Evolutionary conservation across 2,113 vertebrate species (phyloP), one percentile per base, ranked within the genome.

Genomic region (Dasyprocta punctata): DNA sequence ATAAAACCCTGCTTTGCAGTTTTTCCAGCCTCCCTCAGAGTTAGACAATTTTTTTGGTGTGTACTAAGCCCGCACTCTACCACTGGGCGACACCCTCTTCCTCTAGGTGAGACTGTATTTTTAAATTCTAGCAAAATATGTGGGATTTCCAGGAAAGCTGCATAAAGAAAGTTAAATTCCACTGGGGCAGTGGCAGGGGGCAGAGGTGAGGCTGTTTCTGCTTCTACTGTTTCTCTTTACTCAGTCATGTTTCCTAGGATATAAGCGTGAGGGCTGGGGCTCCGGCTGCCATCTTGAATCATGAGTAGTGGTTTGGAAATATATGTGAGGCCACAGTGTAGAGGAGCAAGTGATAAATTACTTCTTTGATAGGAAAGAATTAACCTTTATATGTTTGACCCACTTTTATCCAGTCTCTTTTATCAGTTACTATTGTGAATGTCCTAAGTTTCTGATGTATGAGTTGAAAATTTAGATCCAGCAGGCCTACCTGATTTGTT

Each of bases 91-190:
- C 14, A 49, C 73, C 44, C 13, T 47, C 69, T 13, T 44, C 26
- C 41, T 77, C 44, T 47, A 49, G 26, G 67, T 69, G n/a, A 87
- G 61, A 67, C 28, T 77, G 16, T 71, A 61, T 91, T 94, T 89
- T 89, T 93, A 91, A 58, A 58, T 71, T 69, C 52, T 94, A 92
- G 24, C 10, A 78, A 96, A 90, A 92, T 95, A 81, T 33, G 20
- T 80, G 49, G 17, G 7, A 61, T 44, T 95, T 95, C 28, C 49
- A 85, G 61, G 61, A 88, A 85, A 22, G 5, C 7, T 67, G 24
- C 36, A 4, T 60, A 47, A 77, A 90, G 36, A 17, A 88, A 73
- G n/a, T 33, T 54, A 86, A 90, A 94, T 77, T 92, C n/a, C 65
- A 69, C 9, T 73, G 63, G 0, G 1, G 4, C 20, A 24, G 28